Evolutionary conservation across 2,888 invertebrate genomes (phyloP), one percentile per base, ranked within the genome.

Genomic region (Eupithecia tripunctaria): DNA sequence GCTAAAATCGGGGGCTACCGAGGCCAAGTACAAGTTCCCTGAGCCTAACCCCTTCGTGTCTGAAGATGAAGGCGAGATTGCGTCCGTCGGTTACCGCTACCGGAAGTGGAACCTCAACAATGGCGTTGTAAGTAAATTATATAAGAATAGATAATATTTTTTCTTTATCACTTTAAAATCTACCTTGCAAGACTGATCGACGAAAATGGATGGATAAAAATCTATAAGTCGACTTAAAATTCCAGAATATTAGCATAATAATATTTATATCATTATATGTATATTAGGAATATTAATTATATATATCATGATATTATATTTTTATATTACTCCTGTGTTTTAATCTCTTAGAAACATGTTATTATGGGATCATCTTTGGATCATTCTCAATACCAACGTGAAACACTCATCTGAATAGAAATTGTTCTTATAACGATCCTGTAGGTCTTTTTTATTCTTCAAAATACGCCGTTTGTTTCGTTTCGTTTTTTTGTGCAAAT

Each of bases 21-120:
- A 99, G 87, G 95, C 97, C 0, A 97, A 97, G 80, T 97, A 96
- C 93, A 97, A 97, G 89, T 99, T 99, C 91, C 97, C 98, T 0
- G 97, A 99, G 82, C 92, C 96, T 0, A 99, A 99, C 93, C 99
- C 99, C 0, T 99, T 99, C 88, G 96, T 98, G 78, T 97, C 98
- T 81, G 98, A 98, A 78, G 98, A 98, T 79, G 98, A 98, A 75
- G 97, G 97, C 5, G 98, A 99, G 87, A 97, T 99, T 0, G 99
- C 99, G 0, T 98, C 99, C 60, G 98, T 99, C 0, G 99, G 98
- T 7, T 99, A 99, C 91, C 97, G 99, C 85, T 99, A 99, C 94
- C 96, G 99, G 82, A 98, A 99, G 89, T 99, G 98, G 98, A 97
- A 98, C 89, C 95, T 99, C 68, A 99, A 99, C 79, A 98, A 98